Base-by-base conservation (phyloP, 2,113 vertebrate genomes). In the Maccullochella peelii region DNA sequence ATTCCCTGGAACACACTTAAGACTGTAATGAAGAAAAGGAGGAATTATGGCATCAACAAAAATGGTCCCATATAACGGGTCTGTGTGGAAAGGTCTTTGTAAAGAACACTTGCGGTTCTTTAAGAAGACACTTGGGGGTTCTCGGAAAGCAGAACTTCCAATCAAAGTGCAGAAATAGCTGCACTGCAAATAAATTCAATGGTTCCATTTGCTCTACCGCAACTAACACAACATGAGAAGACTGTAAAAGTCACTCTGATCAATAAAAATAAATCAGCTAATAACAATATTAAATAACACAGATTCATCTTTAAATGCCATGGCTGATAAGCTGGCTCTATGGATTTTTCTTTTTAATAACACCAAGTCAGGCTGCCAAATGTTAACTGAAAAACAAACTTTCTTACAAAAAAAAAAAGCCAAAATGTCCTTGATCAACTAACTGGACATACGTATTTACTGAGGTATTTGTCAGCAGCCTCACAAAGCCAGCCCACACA, bases 1-100 rank as follows among this genome's bases (percentile, higher is more conserved):
- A 65, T 75, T 84, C 75, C 80, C 77, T 42, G 50, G 67, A 87
- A 88, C 54, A 73, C 49, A 79, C 74, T 86, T 83, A 58, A 6
- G 50, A 72, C 30, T 36, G 69, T 77, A 66, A 86, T 61, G 69
- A 82, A 54, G 77, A 70, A 33, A 74, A 68, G 67, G 70, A 47
- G 74, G 90, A 82, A 80, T 88, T 84, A 86, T 55, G 54, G 57
- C 62, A 73, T 30, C 42, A 16, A 38, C 68, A 62, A 49, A 73
- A 73, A 61, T 62, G 73, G 70, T 54, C 82, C 36, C 52, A 59
- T 42, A 27, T 44, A 57, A 63, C 18, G 1, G 14, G 21, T 72
- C 27, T 1, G 23, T 59, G 73, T 66, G 52, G 77, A 59, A 69
- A 57, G 20, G 25, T 71, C 66, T 86, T 71, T 59, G 27, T 54